phyloP scores from a whole-genome alignment of 2,888 invertebrate genomes.

The Diarsia brunnea region DNA sequence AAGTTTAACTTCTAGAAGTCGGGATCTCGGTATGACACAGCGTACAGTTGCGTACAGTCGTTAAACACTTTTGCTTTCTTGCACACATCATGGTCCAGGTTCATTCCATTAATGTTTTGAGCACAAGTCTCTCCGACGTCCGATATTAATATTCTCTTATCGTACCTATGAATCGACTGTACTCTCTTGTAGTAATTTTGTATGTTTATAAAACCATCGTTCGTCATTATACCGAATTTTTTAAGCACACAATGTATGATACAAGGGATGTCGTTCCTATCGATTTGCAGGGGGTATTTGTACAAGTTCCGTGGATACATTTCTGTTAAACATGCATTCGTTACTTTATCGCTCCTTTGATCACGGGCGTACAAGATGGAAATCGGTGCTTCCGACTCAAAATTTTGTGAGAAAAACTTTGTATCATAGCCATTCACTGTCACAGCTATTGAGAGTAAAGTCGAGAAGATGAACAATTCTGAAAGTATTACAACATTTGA shows the following conservation, averaged over 20 bases:
- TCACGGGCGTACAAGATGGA: conserved; percentile 86
- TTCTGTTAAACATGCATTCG: conserved; percentile 83
- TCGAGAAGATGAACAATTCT: conserved; percentile 78
- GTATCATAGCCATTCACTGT: conserved; percentile 75
- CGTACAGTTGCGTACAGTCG: conserved; percentile 87
- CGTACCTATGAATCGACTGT: conserved; percentile 86
- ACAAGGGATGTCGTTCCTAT: conserved; percentile 86
- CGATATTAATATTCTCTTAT: conserved; percentile 86
- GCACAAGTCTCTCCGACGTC: conserved; percentile 88
- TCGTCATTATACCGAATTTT: conserved; percentile 88
- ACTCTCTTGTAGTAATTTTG: conserved; percentile 86
- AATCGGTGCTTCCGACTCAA: conserved; percentile 84
- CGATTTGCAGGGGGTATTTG: conserved; percentile 84
- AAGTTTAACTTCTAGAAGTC: conserved; percentile 58
- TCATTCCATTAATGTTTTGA: conserved; percentile 86
- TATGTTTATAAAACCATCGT: conserved; percentile 85
- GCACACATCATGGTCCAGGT: conserved; percentile 86
- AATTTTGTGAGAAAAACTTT: conserved; percentile 80
- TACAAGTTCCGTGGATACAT: conserved; percentile 87
- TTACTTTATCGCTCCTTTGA: conserved; percentile 82
- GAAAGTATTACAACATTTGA: conserved; percentile 73
- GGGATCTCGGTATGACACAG: conserved; percentile 81
- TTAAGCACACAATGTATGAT: conserved; percentile 87
- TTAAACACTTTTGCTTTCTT: conserved; percentile 88
- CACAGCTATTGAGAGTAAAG: conserved; percentile 73